phyloP scores from a whole-genome alignment of 1,140 invertebrate genomes.

The Micrasema minimum region DNA sequence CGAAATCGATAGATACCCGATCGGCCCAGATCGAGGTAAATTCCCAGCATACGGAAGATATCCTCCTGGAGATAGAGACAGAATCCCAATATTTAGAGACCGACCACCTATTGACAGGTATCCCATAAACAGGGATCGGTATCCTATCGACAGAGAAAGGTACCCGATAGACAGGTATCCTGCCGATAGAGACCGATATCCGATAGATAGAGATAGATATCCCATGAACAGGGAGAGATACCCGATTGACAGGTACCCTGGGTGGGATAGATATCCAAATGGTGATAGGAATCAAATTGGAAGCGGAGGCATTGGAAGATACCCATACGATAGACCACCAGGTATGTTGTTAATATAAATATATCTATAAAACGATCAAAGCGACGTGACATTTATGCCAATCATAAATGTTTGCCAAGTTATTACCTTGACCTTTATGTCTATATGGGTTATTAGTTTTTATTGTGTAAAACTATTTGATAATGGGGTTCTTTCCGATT shows the following conservation, averaged over 20 bases:
- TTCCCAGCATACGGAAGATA: conserved; percentile 49
- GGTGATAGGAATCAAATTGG: conserved; percentile 57
- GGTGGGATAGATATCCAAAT: conserved; percentile 65
- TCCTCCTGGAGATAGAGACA: conserved; percentile 58
- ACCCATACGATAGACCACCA: conserved; percentile 55
- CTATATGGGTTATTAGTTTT: too few relatives aligned
- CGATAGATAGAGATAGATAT: conserved; percentile 56
- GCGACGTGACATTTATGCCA: too few relatives aligned
- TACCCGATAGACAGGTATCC: conserved; percentile 60
- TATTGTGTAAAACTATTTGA: too few relatives aligned
- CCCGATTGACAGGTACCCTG: conserved; percentile 61
- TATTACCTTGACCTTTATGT: too few relatives aligned
- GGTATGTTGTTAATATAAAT: conserved; percentile 22
- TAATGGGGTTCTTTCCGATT: too few relatives aligned
- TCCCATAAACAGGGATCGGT: conserved; percentile 53
- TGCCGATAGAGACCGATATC: conserved; percentile 46
- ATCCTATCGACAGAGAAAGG: conserved; percentile 59
- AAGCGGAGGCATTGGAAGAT: conserved; percentile 52
- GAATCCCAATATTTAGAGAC: conserved; percentile 60
- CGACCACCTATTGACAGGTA: conserved; percentile 53
- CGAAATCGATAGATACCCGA: conserved; percentile 60
- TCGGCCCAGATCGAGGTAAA: conserved; percentile 54
- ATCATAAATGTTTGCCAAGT: too few relatives aligned
- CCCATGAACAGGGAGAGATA: conserved; percentile 59
- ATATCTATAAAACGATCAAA: too few relatives aligned